Evolutionary conservation across 2,113 vertebrate genomes (phyloP).

Genomic region (Gallinago undulata): DNA sequence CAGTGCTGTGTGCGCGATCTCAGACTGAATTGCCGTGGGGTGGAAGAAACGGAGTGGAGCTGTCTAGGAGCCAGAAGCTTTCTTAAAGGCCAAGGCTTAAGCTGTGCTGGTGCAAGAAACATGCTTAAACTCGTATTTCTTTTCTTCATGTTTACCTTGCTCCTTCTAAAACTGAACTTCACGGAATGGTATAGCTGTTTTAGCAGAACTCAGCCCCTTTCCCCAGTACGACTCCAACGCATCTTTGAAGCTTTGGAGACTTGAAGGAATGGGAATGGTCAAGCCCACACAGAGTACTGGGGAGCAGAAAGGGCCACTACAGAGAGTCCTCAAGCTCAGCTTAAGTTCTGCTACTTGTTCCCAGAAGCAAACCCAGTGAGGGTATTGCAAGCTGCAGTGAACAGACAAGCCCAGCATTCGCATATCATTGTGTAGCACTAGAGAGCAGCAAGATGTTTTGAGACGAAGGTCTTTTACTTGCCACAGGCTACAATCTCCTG

Average conservation of each 20-base stretch:
- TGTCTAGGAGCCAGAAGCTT: neutral
- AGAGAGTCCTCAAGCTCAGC: neutral
- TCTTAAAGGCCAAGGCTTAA: neutral
- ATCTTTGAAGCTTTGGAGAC: neutral
- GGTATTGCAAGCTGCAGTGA: neutral
- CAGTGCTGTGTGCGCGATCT: neutral
- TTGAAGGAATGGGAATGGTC: neutral
- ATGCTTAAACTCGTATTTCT: neutral
- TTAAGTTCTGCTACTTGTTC: neutral
- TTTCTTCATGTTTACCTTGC: neutral
- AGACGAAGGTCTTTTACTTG: neutral
- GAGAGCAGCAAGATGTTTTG: neutral
- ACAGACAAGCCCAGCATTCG: neutral
- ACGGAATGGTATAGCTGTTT: neutral
- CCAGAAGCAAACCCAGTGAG: neutral
- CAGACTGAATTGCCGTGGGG: neutral
- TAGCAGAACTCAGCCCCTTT: neutral
- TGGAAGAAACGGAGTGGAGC: neutral
- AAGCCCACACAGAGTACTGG: neutral
- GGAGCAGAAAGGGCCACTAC: neutral
- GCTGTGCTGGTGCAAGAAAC: neutral
- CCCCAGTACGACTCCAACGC: neutral
- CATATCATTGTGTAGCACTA: neutral
- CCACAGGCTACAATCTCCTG: neutral
- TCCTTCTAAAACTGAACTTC: neutral